Evolutionary conservation across 2,888 invertebrate genomes (phyloP), one percentile per base, ranked within the genome.

Genomic region (Plusia festucae): DNA sequence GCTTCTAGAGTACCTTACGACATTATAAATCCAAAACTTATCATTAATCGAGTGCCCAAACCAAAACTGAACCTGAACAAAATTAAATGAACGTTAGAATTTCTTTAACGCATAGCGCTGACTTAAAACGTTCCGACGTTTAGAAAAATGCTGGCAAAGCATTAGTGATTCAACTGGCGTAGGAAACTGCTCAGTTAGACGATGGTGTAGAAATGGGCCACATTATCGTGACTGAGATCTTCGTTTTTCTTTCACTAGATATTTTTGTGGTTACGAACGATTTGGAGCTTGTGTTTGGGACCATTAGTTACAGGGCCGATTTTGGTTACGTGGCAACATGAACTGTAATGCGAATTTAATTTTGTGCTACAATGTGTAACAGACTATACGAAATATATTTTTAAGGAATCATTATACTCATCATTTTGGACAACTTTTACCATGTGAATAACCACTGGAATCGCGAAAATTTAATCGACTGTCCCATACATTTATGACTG

Each of bases 151-250:
- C 66, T 62, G 65, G 20, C 65, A 24, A 60, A 53, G 67, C 69
- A 79, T 79, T 79, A 79, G 71, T 68, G 46, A 78, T 79, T 78
- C 79, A 71, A 40, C 49, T 51, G 49, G 60, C 73, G 78, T 71
- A 61, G 56, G 22, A 53, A 79, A 73, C 64, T 60, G 71, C 65
- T 78, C 76, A 24, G 70, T 75, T 72, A 75, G 54, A 24, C 24
- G 65, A 62, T 79, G 66, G 60, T 60, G 76, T 78, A 79, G 69
- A 79, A 79, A 79, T 79, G 73, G 71, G 52, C 30, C 60, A 64
- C 79, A 67, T 73, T 79, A 70, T 51, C 60, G 57, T 44, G 60
- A 54, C 60, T 55, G 60, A 65, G 64, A 65, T 75, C 67, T 65
- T 30, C 54, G 69, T 65, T 61, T 67, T 57, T 55, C 51, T 51